phyloP scores from a whole-genome alignment of 2,888 invertebrate species.

The Ochropacha duplaris region DNA sequence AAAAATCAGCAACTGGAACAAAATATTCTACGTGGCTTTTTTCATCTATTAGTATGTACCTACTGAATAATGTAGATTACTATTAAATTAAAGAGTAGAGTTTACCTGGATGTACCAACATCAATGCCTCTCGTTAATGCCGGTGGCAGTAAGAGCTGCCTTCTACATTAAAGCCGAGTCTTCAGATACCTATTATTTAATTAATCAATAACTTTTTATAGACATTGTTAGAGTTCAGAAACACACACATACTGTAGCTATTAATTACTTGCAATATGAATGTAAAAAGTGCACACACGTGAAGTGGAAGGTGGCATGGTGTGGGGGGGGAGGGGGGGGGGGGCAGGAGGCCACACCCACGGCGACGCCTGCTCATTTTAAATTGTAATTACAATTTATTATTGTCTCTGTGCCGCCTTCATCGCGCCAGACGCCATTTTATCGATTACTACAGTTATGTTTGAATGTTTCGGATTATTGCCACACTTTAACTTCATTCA shows the following conservation, averaged over 20 bases:
- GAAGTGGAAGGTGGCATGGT: conserved; percentile 60
- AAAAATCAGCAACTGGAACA: too few relatives aligned
- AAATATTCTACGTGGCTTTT: too few relatives aligned
- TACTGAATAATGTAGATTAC: too few relatives aligned
- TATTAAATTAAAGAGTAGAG: too few relatives aligned
- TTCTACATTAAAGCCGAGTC: not conserved
- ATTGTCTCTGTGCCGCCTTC: conserved; percentile 82
- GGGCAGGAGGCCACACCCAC: conserved; percentile 74
- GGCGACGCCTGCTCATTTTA: conserved; percentile 82
- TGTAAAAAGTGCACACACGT: conserved; percentile 73
- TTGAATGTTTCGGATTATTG: conserved; percentile 29
- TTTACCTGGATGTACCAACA: not conserved
- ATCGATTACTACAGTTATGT: conserved; percentile 61
- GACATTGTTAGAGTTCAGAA: conserved; percentile 11
- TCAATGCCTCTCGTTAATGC: not conserved
- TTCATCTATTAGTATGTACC: too few relatives aligned
- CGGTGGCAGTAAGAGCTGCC: not conserved
- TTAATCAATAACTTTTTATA: not conserved
- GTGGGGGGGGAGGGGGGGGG: conserved; percentile 66
- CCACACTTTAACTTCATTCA: not conserved
- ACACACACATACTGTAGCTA: conserved; percentile 42
- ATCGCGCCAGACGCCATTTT: conserved; percentile 75
- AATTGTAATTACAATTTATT: conserved; percentile 84
- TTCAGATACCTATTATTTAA: not conserved
- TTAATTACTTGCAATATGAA: conserved; percentile 63